These are phyloP conservation scores for Pangasius macronema DNA, from an alignment of 2,797 vertebrate genomes.

Conservation along the genomic window DNA sequence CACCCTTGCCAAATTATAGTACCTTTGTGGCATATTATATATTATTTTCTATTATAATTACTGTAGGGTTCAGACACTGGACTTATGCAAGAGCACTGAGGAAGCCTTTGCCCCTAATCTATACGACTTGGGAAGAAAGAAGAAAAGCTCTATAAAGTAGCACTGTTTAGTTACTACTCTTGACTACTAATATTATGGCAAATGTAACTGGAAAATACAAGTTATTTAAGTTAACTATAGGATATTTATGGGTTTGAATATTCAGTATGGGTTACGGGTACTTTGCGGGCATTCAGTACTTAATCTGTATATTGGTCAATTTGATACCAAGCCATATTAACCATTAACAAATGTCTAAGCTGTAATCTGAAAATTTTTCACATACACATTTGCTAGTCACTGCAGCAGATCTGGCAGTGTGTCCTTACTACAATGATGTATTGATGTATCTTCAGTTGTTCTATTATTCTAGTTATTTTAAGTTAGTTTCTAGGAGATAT, in stretches of 20 bases:
- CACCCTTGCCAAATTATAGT: no score
- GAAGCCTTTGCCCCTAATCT: not conserved
- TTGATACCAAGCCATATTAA: not conserved
- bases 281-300: not conserved
- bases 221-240: not conserved
- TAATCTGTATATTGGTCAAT: not conserved
- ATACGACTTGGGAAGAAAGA: no score
- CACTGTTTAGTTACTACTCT: no score
- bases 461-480: not conserved
- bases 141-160: no score
- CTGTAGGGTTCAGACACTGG: not conserved
- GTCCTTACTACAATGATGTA: not conserved
- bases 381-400: not conserved
- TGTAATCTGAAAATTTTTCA: not conserved
- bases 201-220: not conserved
- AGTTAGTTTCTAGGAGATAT: not conserved
- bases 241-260: no score
- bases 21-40: no score
- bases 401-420: not conserved
- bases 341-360: not conserved
- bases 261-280: not conserved
- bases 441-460: not conserved
- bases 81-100: not conserved
- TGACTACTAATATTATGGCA: not conserved
- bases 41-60: not conserved